Evolutionary conservation across 2,797 vertebrate species (phyloP).

Genomic region (Xyrichtys novacula): DNA sequence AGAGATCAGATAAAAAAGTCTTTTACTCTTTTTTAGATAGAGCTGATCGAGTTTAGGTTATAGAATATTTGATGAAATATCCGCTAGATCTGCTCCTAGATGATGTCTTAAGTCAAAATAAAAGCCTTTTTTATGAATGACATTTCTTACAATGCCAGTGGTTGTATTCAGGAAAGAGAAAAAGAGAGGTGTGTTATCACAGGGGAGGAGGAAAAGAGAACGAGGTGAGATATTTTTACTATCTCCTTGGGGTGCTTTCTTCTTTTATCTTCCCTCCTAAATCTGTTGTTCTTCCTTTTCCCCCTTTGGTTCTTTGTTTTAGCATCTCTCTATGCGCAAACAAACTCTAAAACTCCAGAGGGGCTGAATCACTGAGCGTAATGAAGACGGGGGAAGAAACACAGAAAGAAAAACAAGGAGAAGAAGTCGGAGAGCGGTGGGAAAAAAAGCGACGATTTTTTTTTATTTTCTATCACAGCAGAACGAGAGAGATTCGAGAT

Average conservation of each 20-base stretch:
- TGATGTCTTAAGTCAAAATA: constrained; percentile 24
- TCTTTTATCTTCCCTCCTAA: constrained; percentile 70
- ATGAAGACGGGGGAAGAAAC: constrained; percentile 33
- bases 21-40: constrained; percentile 25
- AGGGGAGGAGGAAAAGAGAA: constrained; percentile 49
- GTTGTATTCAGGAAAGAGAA: constrained; percentile 46
- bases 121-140: constrained; percentile 35
- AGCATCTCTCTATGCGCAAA: constrained; percentile 62
- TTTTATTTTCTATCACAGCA: constrained; percentile 22
- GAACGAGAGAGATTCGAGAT: constrained; percentile 23
- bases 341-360: constrained; percentile 63
- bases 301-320: constrained; percentile 67
- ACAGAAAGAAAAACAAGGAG: constrained; percentile 24
- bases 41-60: constrained; percentile 23
- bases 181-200: constrained; percentile 49
- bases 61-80: not conserved
- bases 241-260: constrained; percentile 64
- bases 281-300: constrained; percentile 60
- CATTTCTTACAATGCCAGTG: constrained; percentile 41
- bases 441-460: constrained; percentile 13
- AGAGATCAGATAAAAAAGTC: not conserved
- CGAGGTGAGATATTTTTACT: constrained; percentile 74
- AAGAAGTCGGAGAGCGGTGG: not conserved
- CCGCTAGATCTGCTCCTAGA: not conserved
- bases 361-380: constrained; percentile 48